Percentiles rank a stretch among this genome's conserved stretches.
phyloP scores from a whole-genome alignment of 2,113 vertebrate species.

The Sigmodon hispidus region DNA sequence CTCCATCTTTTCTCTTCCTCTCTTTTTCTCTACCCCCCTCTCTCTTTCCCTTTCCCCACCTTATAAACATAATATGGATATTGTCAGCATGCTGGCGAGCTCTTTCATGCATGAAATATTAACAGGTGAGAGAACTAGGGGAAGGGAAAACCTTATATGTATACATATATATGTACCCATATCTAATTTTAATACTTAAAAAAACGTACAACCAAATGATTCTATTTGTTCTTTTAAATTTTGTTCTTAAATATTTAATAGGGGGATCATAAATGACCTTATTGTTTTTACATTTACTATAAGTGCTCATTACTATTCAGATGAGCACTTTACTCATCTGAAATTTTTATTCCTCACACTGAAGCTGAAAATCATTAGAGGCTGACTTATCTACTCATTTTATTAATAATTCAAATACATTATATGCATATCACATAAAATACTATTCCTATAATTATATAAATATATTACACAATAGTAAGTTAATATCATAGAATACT shows the following conservation, averaged over 20 bases:
- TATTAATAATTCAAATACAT: too few species aligned
- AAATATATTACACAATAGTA: background rate
- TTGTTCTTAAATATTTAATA: background rate
- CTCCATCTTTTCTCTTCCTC: too few species aligned
- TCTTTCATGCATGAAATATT: too few species aligned
- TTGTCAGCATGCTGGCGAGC: too few species aligned
- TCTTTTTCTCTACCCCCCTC: too few species aligned
- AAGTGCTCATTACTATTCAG: too few species aligned
- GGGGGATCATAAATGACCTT: background rate
- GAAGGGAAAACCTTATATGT: too few species aligned
- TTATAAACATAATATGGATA: too few species aligned
- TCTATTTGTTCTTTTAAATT: background rate
- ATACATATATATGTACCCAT: too few species aligned
- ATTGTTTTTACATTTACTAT: background rate
- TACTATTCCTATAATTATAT: background rate
- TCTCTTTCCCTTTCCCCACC: too few species aligned
- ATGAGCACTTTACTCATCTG: background rate
- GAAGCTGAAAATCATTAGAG: background rate
- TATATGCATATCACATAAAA: background rate
- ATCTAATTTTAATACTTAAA: background rate
- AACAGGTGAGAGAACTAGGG: background rate
- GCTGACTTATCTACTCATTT: background rate
- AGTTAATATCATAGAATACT: background rate
- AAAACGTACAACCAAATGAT: background rate
- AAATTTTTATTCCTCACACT: background rate